A percentile compares a stretch with the other conserved stretches of the same genome.
Evolutionary conservation across 2,888 invertebrate genomes (phyloP).

Genomic region (Belgica antarctica): DNA sequence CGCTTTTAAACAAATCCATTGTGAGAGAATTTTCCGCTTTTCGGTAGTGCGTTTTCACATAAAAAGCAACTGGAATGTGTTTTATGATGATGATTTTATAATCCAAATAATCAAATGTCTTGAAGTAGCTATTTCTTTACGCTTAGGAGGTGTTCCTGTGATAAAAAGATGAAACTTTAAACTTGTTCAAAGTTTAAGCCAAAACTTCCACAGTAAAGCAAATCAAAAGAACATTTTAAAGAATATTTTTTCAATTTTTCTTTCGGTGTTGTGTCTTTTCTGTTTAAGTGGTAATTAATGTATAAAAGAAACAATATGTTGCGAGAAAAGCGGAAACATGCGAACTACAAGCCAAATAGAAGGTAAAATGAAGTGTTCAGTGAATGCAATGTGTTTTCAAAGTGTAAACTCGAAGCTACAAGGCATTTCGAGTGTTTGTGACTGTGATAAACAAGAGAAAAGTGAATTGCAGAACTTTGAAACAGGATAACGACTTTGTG

Average conservation of each 20-base stretch:
- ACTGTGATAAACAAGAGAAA: too few species aligned
- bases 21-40: slow-evolving; percentile 4
- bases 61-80: slow-evolving; percentile 24
- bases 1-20: slow-evolving; percentile 27
- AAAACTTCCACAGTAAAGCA: not conserved
- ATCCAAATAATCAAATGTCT: slow-evolving; percentile 17
- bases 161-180: too few species aligned
- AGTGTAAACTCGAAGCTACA: too few species aligned
- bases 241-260: not conserved
- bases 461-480: too few species aligned
- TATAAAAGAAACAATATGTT: slow-evolving; percentile 63
- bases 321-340: slow-evolving; percentile 80
- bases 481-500: too few species aligned
- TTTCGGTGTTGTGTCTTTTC: slow-evolving; percentile 1
- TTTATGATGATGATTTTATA: slow-evolving; percentile 24
- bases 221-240: not conserved
- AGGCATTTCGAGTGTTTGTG: too few species aligned
- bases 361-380: slow-evolving; percentile 61
- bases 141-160: not conserved
- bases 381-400: too few species aligned
- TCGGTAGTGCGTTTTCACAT: too few species aligned
- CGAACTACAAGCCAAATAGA: slow-evolving; percentile 85
- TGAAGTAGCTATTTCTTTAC: not conserved
- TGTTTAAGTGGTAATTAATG: slow-evolving; percentile 23
- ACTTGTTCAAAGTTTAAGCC: not conserved